Percentiles rank a stretch among this genome's conserved stretches.
phyloP scores from a whole-genome alignment of 1,140 invertebrate species.

The Maniola jurtina region DNA sequence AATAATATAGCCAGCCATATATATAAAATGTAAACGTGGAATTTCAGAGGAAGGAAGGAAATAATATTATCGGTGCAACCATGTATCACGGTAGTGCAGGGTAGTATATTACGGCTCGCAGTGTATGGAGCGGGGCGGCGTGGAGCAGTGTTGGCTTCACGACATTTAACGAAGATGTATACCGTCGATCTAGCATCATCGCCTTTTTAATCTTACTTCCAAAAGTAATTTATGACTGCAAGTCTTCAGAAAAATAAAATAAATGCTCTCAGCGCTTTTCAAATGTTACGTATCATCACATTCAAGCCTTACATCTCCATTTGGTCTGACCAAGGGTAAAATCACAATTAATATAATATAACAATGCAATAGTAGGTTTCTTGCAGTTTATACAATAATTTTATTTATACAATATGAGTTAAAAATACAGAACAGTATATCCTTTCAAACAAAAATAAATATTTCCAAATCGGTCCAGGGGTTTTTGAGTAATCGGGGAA shows the following conservation, averaged over 20 bases:
- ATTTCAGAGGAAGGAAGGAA: constrained; percentile 21
- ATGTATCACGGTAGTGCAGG: constrained; percentile 15
- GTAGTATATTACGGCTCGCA: constrained; percentile 16
- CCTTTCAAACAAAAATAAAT: too few relatives aligned
- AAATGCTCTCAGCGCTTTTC: too few relatives aligned
- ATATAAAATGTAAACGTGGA: constrained; percentile 18
- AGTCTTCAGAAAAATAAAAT: not conserved
- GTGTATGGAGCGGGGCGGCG: not conserved
- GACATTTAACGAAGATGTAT: constrained; percentile 8
- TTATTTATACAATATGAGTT: too few relatives aligned
- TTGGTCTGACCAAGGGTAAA: too few relatives aligned
- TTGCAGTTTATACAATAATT: too few relatives aligned
- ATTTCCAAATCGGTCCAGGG: too few relatives aligned
- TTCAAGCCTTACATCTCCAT: too few relatives aligned
- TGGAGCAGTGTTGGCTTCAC: constrained; percentile 4
- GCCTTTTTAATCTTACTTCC: constrained; percentile 1
- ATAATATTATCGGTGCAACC: constrained; percentile 23
- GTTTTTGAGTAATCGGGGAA: too few relatives aligned
- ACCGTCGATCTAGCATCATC: not conserved
- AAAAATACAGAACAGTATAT: too few relatives aligned
- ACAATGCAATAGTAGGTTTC: too few relatives aligned
- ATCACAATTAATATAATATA: too few relatives aligned
- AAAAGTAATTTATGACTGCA: not conserved
- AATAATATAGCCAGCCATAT: constrained; percentile 10
- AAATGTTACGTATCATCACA: too few relatives aligned